These are phyloP conservation scores for Eupsilia transversa DNA, from an alignment of 2,888 invertebrate genomes.

Conservation along the genomic window DNA sequence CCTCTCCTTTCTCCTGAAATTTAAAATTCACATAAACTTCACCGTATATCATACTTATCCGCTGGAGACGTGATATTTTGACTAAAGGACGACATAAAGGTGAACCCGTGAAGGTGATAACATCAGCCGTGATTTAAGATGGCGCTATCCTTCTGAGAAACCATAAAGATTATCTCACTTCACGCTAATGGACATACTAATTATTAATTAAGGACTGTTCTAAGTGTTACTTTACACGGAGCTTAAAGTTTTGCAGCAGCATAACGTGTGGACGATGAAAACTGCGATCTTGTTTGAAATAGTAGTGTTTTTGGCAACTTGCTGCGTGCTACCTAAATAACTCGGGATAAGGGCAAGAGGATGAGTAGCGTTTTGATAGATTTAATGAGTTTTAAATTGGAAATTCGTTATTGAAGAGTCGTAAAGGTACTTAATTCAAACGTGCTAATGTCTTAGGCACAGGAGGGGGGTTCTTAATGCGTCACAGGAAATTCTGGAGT, in stretches of 20 bases:
- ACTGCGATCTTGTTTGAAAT: conserved; percentile 11
- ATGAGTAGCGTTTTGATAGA: background rate
- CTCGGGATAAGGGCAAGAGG: too few relatives aligned
- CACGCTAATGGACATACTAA: conserved; percentile 82
- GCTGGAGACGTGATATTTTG: conserved; percentile 77
- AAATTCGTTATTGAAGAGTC: background rate
- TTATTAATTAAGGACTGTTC: conserved; percentile 83
- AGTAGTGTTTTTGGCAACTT: conserved; percentile 9
- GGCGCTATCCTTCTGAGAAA: conserved; percentile 76
- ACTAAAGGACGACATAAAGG: conserved; percentile 77
- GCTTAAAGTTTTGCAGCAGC: conserved; percentile 29
- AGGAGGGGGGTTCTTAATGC: background rate
- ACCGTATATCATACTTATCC: conserved; percentile 75
- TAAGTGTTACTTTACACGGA: conserved; percentile 49
- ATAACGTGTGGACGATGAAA: conserved; percentile 12
- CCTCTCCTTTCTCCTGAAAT: conserved; percentile 49
- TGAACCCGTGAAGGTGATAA: conserved; percentile 59
- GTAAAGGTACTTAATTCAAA: background rate
- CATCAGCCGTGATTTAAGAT: conserved; percentile 77
- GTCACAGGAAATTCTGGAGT: background rate
- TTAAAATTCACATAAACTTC: conserved; percentile 71
- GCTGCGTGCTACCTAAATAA: background rate
- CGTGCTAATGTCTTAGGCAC: conserved; percentile 26
- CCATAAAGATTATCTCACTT: conserved; percentile 85
- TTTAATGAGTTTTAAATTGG: conserved; percentile 8